Conservation (phyloP, 2,113 vertebrate genomes). For the Myrmophylax atrothorax region DNA sequence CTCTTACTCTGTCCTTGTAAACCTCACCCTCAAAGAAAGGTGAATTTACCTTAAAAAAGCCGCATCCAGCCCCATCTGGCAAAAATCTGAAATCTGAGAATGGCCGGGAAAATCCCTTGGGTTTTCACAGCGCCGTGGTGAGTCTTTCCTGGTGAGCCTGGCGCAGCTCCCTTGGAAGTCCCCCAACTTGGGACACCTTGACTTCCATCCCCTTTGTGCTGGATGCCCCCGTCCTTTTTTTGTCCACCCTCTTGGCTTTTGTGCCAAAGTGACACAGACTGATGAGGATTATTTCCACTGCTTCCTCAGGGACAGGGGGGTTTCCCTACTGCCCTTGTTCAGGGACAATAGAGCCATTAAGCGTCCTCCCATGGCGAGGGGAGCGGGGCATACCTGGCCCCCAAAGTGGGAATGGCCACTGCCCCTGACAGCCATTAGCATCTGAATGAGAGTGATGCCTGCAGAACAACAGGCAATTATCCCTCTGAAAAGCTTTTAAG, state of each 20-base stretch:
- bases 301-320: slow-evolving; percentile 44
- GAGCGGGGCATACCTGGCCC: slow-evolving; percentile 56
- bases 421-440: slow-evolving; percentile 51
- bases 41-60: neutral
- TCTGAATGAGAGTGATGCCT: slow-evolving; percentile 61
- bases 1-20: neutral
- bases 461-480: slow-evolving; percentile 66
- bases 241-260: slow-evolving; percentile 1
- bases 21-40: neutral
- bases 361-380: neutral
- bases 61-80: neutral
- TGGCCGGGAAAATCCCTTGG: neutral
- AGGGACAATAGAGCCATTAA: slow-evolving; percentile 55
- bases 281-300: slow-evolving; percentile 63
- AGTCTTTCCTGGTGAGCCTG: neutral
- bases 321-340: slow-evolving; percentile 26
- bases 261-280: slow-evolving; percentile 53
- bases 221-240: neutral
- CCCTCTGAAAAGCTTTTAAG: slow-evolving; percentile 64
- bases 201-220: neutral
- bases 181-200: neutral
- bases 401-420: slow-evolving; percentile 51
- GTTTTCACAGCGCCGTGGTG: neutral
- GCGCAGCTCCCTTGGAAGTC: neutral
- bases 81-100: neutral